phyloP scores from a whole-genome alignment of 2,113 vertebrate genomes.

The Sigmodon hispidus region DNA sequence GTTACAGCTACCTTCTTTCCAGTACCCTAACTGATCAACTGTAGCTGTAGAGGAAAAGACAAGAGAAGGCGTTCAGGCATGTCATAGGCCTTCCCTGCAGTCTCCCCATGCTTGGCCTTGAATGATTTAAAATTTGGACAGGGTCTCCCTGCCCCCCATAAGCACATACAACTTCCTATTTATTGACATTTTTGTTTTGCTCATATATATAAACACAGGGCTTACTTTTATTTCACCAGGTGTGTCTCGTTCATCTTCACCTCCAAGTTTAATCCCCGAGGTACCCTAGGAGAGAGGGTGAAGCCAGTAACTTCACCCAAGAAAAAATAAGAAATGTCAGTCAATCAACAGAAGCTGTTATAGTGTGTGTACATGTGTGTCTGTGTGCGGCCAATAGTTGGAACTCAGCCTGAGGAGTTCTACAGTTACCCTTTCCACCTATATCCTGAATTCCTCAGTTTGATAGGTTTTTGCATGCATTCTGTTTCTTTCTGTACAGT shows the following conservation, averaged over 20 bases:
- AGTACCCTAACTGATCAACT: not conserved
- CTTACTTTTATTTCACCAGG: constrained; percentile 19
- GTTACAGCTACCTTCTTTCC: constrained; percentile 7
- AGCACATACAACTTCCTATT: constrained; percentile 15
- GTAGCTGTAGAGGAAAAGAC: constrained; percentile 34
- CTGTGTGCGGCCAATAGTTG: not conserved
- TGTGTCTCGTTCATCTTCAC: not conserved
- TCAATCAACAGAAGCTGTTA: constrained; percentile 26
- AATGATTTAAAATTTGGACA: constrained; percentile 24
- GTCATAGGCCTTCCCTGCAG: not conserved
- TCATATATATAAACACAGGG: not conserved
- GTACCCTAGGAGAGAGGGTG: not conserved
- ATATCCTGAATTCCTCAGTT: not conserved
- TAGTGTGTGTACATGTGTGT: not conserved
- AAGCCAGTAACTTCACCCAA: not conserved
- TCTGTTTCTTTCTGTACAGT: not conserved
- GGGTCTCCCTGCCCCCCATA: not conserved
- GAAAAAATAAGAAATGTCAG: not conserved
- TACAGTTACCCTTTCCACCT: not conserved
- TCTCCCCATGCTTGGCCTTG: not conserved
- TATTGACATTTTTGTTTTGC: not conserved
- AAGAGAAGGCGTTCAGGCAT: constrained; percentile 11
- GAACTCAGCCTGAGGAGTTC: not conserved
- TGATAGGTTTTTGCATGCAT: not conserved
- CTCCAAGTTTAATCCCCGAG: constrained; percentile 47